Evolutionary conservation across 2,888 invertebrate genomes (phyloP).

Genomic region (Apomyelois bistriatella): DNA sequence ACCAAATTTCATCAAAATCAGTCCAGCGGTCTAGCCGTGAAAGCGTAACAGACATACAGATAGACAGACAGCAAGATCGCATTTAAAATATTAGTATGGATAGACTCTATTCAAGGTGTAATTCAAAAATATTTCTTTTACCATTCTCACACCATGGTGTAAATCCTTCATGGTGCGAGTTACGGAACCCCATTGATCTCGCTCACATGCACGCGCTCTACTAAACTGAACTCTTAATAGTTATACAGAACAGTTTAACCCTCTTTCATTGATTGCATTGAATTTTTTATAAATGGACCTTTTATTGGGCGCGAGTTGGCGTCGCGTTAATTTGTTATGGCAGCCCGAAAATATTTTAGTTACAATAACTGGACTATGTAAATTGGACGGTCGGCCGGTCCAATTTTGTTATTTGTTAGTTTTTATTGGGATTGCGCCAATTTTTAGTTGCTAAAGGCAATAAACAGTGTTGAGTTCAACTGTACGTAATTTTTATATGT

Average conservation of each 20-base stretch:
- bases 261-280: constrained; percentile 31
- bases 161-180: no score
- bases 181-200: no score
- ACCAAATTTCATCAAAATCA: no score
- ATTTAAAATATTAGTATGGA: no score
- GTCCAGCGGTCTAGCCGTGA: no score
- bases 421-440: not conserved
- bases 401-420: not conserved
- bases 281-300: constrained; percentile 30
- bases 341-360: not conserved
- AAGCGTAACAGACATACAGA: no score
- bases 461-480: not conserved
- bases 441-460: not conserved
- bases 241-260: constrained; percentile 16
- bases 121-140: no score
- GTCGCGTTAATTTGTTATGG: not conserved
- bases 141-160: no score
- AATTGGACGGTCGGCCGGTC: not conserved
- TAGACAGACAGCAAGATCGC: no score
- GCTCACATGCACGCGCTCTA: no score
- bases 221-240: constrained; percentile 21
- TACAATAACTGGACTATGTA: not conserved
- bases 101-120: no score
- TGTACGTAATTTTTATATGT: not conserved
- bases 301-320: not conserved